Percentiles rank a stretch among this genome's conserved stretches.
Evolutionary conservation across 1,140 invertebrate species (phyloP).

Genomic region (Brachionus plicatilis): DNA sequence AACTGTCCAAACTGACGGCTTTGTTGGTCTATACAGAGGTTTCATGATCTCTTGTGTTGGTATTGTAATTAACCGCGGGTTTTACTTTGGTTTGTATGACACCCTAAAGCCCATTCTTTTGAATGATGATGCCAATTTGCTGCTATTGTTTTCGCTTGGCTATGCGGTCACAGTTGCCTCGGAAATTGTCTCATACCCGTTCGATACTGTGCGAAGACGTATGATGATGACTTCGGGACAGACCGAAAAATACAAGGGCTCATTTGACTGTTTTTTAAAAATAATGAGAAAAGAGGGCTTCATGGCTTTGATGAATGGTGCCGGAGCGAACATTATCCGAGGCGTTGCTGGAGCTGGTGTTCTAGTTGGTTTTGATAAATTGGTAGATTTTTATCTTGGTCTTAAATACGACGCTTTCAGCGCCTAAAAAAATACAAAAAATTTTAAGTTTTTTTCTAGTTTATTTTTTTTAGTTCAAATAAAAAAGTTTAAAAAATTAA

Average conservation of each 20-base stretch:
- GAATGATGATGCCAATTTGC: slow-evolving; percentile 69
- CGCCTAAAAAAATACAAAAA: not conserved
- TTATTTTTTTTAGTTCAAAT: not conserved
- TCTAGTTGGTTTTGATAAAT: slow-evolving; percentile 59
- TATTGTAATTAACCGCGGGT: slow-evolving; percentile 64
- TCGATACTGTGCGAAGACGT: slow-evolving; percentile 83
- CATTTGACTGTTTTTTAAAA: slow-evolving; percentile 58
- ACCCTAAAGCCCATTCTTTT: slow-evolving; percentile 78
- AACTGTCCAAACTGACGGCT: slow-evolving; percentile 78
- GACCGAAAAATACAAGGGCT: slow-evolving; percentile 61
- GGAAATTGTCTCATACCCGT: slow-evolving; percentile 86
- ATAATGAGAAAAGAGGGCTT: slow-evolving; percentile 60
- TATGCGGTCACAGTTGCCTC: slow-evolving; percentile 71
- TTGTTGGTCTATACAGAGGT: slow-evolving; percentile 79
- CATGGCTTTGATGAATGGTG: slow-evolving; percentile 61
- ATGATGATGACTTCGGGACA: slow-evolving; percentile 70
- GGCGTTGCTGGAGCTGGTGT: slow-evolving; percentile 59
- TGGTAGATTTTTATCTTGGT: slow-evolving; percentile 52
- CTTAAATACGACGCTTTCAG: not conserved
- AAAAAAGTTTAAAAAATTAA: not conserved
- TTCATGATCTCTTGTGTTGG: slow-evolving; percentile 74
- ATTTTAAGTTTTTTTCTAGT: too few relatives aligned
- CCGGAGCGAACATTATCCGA: slow-evolving; percentile 59
- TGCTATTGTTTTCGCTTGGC: slow-evolving; percentile 79
- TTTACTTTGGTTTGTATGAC: slow-evolving; percentile 91